Base-by-base conservation (phyloP, 2,888 invertebrate genomes). In the Allacma fusca region DNA sequence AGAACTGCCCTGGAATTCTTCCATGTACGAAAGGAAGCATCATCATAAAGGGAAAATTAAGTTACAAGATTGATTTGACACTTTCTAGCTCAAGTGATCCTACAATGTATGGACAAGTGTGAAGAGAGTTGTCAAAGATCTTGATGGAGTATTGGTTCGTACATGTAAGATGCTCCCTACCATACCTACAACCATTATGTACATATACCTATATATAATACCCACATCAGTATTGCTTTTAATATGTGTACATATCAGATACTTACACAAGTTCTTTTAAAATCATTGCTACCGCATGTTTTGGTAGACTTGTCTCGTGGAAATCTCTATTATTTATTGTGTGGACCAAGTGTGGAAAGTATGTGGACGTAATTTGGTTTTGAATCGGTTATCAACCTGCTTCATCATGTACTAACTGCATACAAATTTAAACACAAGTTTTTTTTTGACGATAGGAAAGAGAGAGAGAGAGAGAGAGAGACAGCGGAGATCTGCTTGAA, bases 351-450 rank as follows among this genome's bases (percentile, higher is more conserved):
- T 16, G 2, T 2, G 19, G n/a, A 9, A 50, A 19, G 2, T 50
- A 50, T 16, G 19, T 50, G 19, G 50, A 50, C 2, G 16, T 65
- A 29, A 28, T 73, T 62, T 23, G 29, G 28, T 34, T 73, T 40
- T 64, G 59, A 62, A 73, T 73, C 73, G 73, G 62, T 62, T 62
- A 62, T 72, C 72, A 72, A 72, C 72, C 72, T 72, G 72, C 40
- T 73, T 64, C 73, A 73, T 73, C 73, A 40, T 64, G 0, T 29
- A 44, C 50, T 50, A 50, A 50, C 50, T 50, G 50, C n/a, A n/a
- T 50, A 50, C 19, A 5, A 50, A 50, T 40, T 40, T 5, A 62
- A 62, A 62, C 62, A 21, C 23, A 16, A 62, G n/a, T 40, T 9
- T 5, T 40, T 40, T 40, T 40, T 40, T 40, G 13, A 40, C 40